Base-by-base conservation (phyloP, 2,113 vertebrate genomes). In the Eidolon helvum region DNA sequence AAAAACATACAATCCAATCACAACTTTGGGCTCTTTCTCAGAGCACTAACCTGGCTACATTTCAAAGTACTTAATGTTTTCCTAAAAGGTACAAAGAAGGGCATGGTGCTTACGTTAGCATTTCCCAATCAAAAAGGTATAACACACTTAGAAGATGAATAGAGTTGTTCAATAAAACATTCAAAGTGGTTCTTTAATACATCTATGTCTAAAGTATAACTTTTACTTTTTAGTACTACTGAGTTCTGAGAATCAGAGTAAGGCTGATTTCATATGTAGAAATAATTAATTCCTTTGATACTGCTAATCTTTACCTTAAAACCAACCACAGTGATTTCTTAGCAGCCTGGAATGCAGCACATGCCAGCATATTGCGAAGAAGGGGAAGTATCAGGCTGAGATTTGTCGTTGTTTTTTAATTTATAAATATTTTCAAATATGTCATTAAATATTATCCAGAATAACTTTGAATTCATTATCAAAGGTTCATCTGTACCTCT, bases 141-240 rank as follows among this genome's bases (percentile, higher is more conserved):
- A 90, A 43, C 28, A 80, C 30, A 79, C 71, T 71, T 83, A 61
- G 89, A 78, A 91, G 15, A 28, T 90, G 28, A 71, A 77, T 90
- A 16, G 18, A 83, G 16, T 83, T 96, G 19, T 14, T 50, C 3
- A 95, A 1, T 43, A 48, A 80, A 71, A 92, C 19, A 84, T 48
- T 26, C 18, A 7, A 79, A 66, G 43, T 89, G n/a, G 30, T 89
- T 77, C 50, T 90, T 80, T 57, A 83, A 72, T 55, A 66, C 38
- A 88, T 74, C 61, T 93, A 1, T 80, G 4, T 71, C 77, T 94
- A 28, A 94, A 75, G n/a, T 50, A 38, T 79, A 95, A 57, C 83
- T 93, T 94, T 89, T 71, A 43, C 30, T 91, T 91, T 96, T 84
- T 91, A 89, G 45, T 88, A 82, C 35, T 59, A 96, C 59, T 85